Evolutionary conservation across 2,888 invertebrate species (phyloP).

Genomic region (Pyralis farinalis): DNA sequence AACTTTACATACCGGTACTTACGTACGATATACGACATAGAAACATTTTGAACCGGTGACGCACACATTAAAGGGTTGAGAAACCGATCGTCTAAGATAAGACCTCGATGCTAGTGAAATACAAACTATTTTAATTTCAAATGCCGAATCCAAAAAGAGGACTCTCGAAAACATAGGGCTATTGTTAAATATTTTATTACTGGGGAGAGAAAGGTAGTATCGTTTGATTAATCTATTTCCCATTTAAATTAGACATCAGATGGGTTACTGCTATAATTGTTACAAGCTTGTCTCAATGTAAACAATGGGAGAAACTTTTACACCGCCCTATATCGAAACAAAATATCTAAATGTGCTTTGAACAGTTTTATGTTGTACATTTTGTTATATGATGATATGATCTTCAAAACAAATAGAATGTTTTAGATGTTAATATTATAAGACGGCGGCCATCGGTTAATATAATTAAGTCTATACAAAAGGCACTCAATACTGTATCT

Average conservation of each 20-base stretch:
- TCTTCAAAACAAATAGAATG: too few species aligned
- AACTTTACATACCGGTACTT: constrained; percentile 36
- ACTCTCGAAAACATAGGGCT: constrained; percentile 62
- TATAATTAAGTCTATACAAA: too few species aligned
- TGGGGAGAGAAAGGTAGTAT: constrained; percentile 60
- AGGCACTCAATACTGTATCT: too few species aligned
- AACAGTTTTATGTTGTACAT: constrained; percentile 2
- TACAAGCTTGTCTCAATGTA: constrained; percentile 55
- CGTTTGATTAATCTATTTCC: constrained; percentile 71
- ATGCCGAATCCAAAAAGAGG: constrained; percentile 59
- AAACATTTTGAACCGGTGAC: constrained; percentile 56
- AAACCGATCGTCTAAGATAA: constrained; percentile 68
- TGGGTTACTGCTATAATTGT: constrained; percentile 58
- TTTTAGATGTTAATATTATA: too few species aligned
- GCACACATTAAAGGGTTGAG: constrained; percentile 72
- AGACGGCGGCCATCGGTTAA: too few species aligned
- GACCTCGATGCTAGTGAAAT: constrained; percentile 57
- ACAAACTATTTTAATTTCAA: constrained; percentile 70
- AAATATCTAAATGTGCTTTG: constrained; percentile 11
- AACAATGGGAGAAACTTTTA: constrained; percentile 40
- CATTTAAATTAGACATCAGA: constrained; percentile 69
- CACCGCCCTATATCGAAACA: constrained; percentile 11
- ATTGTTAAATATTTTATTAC: constrained; percentile 70
- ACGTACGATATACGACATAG: constrained; percentile 35
- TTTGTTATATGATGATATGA: too few species aligned